These are phyloP conservation scores for Dromaius novaehollandiae DNA, from an alignment of 2,113 vertebrate species.

Conservation along the genomic window DNA sequence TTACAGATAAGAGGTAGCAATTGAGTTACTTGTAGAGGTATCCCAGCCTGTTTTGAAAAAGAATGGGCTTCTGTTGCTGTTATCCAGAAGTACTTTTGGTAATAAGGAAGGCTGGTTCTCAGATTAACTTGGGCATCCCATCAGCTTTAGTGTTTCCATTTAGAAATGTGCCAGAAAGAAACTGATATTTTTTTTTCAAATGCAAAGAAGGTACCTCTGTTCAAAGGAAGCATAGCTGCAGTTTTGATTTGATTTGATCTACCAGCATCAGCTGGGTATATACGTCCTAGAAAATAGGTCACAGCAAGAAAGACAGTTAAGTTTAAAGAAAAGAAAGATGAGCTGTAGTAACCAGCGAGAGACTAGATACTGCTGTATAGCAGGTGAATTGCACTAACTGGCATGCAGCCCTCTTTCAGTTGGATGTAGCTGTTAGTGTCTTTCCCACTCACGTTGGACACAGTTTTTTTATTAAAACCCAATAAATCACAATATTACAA, in stretches of 20 bases:
- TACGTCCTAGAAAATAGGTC: conserved; percentile 48
- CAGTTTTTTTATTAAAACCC: background rate
- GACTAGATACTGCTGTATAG: background rate
- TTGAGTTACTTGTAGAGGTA: background rate
- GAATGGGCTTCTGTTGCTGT: background rate
- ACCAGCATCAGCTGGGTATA: background rate
- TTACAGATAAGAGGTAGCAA: background rate
- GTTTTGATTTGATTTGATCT: conserved; percentile 23
- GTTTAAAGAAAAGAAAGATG: conserved; percentile 10
- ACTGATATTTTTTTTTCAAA: background rate
- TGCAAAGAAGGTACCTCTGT: background rate
- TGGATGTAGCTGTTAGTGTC: conserved; percentile 45
- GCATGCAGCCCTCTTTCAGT: conserved; percentile 2
- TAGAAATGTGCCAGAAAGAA: background rate
- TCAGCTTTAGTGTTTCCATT: background rate
- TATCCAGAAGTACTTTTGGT: background rate
- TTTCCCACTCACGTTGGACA: background rate
- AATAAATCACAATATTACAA: background rate
- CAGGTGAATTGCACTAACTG: background rate
- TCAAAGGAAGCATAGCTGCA: background rate
- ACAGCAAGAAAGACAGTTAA: conserved; percentile 13
- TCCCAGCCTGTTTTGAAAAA: background rate
- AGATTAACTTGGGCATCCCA: background rate
- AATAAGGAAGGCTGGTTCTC: background rate
- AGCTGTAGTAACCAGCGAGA: background rate